These are phyloP conservation scores for Heterodera filipjevi DNA, from an alignment of 2,888 invertebrate genomes.

Conservation along the genomic window DNA sequence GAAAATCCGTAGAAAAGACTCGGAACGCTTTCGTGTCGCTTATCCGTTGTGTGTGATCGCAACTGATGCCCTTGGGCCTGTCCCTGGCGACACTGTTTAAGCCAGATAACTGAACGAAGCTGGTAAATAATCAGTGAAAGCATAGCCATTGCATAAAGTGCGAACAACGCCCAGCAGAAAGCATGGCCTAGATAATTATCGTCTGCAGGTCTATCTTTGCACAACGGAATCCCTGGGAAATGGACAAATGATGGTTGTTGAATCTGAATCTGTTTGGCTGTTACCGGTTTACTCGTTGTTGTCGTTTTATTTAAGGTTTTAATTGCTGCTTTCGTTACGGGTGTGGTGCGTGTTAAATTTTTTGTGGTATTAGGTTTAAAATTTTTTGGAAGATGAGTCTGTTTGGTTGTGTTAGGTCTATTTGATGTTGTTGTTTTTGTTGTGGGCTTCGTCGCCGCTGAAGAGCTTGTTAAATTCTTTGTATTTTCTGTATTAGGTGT, in stretches of 20 bases:
- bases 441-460: not conserved
- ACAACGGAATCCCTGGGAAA: not conserved
- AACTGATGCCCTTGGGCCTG: not conserved
- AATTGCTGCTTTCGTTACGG: not conserved
- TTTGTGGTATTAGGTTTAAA: too few relatives aligned
- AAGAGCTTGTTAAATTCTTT: not conserved
- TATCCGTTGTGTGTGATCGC: not conserved
- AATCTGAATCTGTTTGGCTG: not conserved
- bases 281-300: not conserved
- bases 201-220: not conserved
- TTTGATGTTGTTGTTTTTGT: not conserved
- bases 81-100: too few relatives aligned
- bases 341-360: not conserved
- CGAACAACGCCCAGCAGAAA: not conserved
- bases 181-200: not conserved
- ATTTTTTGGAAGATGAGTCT: too few relatives aligned
- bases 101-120: conserved; percentile 9
- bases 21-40: too few relatives aligned
- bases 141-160: not conserved
- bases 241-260: not conserved
- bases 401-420: not conserved
- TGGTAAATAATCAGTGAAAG: not conserved
- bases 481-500: too few relatives aligned
- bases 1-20: not conserved
- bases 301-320: not conserved